Base-by-base conservation (phyloP, 2,797 vertebrate genomes). In the Arvicola amphibius region DNA sequence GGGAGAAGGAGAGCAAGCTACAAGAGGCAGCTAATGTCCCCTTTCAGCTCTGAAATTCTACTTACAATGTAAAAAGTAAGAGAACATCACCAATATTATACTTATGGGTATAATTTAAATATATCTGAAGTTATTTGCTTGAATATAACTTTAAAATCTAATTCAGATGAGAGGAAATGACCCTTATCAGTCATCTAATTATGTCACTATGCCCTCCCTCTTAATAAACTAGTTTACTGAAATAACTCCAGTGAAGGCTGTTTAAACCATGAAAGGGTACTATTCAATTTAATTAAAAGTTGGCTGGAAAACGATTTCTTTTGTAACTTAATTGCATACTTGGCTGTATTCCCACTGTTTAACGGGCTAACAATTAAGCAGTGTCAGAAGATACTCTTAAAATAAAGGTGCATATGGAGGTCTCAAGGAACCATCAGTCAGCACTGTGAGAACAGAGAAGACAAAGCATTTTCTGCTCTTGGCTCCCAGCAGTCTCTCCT, bases 391-490 rank as follows among this genome's bases (percentile, higher is more conserved):
- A 56, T 63, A 87, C 13, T 63, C 79, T 91, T 67, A 87, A 96
- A 96, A 88, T 92, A 96, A 94, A 96, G 74, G 48, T 89, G 51
- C 59, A 83, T 53, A 91, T 74, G 96, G 92, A 71, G 21, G 69
- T 61, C 84, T 88, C n/a, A 88, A 0, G n/a, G 61, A 94, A 53
- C 84, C 9, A 9, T n/a, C 84, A 56, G 80, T 56, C 59, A 87
- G 74, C 40, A n/a, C 8, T 27, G 29, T 76, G 25, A 61, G 84
- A 92, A 67, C 0, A 87, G 43, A 79, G 63, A 48, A 56, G 27
- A 6, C 2, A 8, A 17, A 9, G 67, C 76, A 81, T 76, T 1
- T 13, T 13, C 1, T 19, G 43, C 21, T 88, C 37, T 21, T 16
- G 12, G 53, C 51, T 85, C 69, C 19, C 27, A 43, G 65, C 40